Evolutionary conservation across 2,888 invertebrate species (phyloP), one percentile per base, ranked within the genome.

Genomic region (Steinernema scapterisci): DNA sequence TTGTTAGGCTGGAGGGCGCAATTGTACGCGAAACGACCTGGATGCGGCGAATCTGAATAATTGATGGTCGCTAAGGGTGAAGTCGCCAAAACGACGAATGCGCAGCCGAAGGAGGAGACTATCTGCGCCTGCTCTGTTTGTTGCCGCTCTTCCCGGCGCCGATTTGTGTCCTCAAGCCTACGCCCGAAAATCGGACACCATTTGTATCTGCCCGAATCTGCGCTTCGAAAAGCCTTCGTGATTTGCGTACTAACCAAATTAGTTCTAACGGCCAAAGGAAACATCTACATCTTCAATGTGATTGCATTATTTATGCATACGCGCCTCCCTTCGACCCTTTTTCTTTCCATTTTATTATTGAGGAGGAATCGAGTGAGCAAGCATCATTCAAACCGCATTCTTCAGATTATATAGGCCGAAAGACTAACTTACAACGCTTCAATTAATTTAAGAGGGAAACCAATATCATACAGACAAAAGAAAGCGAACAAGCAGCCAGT

Each of bases 21-120:
- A 63, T 63, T 63, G 63, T 63, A 27, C 63, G 13, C 63, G 16
- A 63, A 63, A 63, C 27, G 25, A 63, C 63, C 63, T 63, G 63
- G 63, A 63, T 63, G 38, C 11, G 63, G 63, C 63, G 13, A 31
- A n/a, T 63, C 27, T 63, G 63, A 63, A 63, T 63, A 31, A 63
- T 63, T 63, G 63, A 63, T 63, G 63, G 63, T 63, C 63, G 63
- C 63, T 63, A 63, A 52, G 63, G 63, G 63, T 25, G 27, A 63
- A 63, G 31, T 63, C 63, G 63, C 27, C 31, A 31, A 63, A 63
- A 63, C 63, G 63, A 27, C 38, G 16, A 63, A 25, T 16, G 63
- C 31, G 63, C 63, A 13, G 27, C 27, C 23, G 27, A 63, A 27
- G 63, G 63, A 31, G 63, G 27, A 27, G 63, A 25, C 31, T 52